phyloP scores from a whole-genome alignment of 2,113 vertebrate genomes.

The Caranx ignobilis region DNA sequence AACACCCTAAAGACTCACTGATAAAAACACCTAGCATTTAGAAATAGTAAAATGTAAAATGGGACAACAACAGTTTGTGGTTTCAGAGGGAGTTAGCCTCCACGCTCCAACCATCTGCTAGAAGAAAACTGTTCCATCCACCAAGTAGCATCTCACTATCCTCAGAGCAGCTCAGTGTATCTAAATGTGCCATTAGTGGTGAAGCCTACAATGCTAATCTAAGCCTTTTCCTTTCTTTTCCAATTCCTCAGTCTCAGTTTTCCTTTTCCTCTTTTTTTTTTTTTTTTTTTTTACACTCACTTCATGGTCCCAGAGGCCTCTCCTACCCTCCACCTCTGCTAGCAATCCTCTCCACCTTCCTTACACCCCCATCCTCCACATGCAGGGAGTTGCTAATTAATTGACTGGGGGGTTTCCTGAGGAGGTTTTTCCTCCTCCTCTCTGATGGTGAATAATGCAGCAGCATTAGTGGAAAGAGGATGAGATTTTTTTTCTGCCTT shows the following conservation, averaged over 20 bases:
- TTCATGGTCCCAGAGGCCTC: background rate
- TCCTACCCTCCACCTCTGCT: conserved; percentile 12
- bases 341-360: background rate
- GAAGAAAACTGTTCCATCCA: too few relatives aligned
- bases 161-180: background rate
- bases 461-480: conserved; percentile 7
- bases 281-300: background rate
- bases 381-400: conserved; percentile 64
- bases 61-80: too few relatives aligned
- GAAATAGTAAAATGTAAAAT: too few relatives aligned
- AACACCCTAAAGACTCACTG: too few relatives aligned
- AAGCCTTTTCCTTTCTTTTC: background rate
- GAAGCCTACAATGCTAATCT: too few relatives aligned
- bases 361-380: conserved; percentile 9
- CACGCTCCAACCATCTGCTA: too few relatives aligned
- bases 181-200: background rate
- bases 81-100: too few relatives aligned
- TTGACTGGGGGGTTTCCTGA: conserved; percentile 47
- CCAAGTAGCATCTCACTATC: too few relatives aligned
- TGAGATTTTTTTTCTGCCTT: background rate
- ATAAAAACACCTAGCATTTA: too few relatives aligned
- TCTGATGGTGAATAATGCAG: conserved; percentile 24
- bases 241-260: background rate
- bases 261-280: background rate
- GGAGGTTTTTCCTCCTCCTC: conserved; percentile 1